These are phyloP conservation scores for Triplophysa yarkandensis DNA, from an alignment of 2,797 vertebrate species.

Conservation along the genomic window DNA sequence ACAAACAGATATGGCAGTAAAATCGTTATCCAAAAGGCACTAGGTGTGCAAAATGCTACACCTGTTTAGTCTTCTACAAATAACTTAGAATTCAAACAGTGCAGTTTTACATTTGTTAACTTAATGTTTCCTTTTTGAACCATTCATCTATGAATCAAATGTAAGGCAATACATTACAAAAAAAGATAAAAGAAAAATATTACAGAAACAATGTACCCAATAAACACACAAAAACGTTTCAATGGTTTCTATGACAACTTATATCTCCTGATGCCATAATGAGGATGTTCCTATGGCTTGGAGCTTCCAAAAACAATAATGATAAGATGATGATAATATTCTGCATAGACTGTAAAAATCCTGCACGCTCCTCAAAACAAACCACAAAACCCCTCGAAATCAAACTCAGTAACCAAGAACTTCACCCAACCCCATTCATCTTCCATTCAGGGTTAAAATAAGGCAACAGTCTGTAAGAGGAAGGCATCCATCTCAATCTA, in stretches of 20 bases:
- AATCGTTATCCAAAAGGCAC: slow-evolving; percentile 93
- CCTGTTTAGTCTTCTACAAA: slow-evolving; percentile 96
- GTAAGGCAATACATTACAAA: slow-evolving; percentile 95
- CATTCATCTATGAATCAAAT: slow-evolving; percentile 84
- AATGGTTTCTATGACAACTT: slow-evolving; percentile 78
- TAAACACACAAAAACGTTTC: slow-evolving; percentile 76
- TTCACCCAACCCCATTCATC: slow-evolving; percentile 66
- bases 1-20: slow-evolving; percentile 88
- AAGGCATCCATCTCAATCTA: slow-evolving; percentile 83
- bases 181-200: slow-evolving; percentile 69
- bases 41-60: slow-evolving; percentile 89
- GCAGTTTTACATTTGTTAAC: slow-evolving; percentile 98
- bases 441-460: slow-evolving; percentile 69
- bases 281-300: slow-evolving; percentile 92
- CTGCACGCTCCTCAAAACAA: slow-evolving; percentile 75
- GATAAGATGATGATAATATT: slow-evolving; percentile 79
- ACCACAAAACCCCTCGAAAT: slow-evolving; percentile 69
- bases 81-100: slow-evolving; percentile 99
- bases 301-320: slow-evolving; percentile 76
- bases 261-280: slow-evolving; percentile 87
- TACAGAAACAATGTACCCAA: slow-evolving; percentile 90
- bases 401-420: slow-evolving; percentile 75
- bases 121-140: slow-evolving; percentile 90
- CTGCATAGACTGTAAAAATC: slow-evolving; percentile 97
- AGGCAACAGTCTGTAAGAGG: slow-evolving; percentile 82